Percentiles rank a stretch among this genome's conserved stretches.
Conservation (phyloP, 1,140 invertebrate species). For the Drosophila pseudoananassae region DNA sequence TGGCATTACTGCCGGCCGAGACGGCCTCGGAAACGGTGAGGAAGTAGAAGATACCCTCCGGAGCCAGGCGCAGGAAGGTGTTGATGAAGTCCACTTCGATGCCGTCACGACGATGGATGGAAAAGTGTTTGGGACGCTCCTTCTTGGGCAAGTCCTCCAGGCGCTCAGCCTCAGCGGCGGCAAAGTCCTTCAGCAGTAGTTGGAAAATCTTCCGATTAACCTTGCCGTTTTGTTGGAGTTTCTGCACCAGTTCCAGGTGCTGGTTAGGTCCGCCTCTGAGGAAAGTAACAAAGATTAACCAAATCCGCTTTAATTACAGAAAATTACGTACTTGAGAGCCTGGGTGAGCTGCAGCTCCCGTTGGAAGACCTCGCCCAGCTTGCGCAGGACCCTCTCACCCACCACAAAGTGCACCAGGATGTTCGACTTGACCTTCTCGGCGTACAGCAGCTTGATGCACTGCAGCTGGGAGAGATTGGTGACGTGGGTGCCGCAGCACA, state of each 20-base stretch:
- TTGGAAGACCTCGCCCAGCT: conserved; percentile 86
- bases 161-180: conserved; percentile 87
- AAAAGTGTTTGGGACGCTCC: conserved; percentile 86
- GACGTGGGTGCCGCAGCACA: conserved; percentile 95
- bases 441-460: conserved; percentile 89
- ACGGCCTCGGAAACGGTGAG: conserved; percentile 88
- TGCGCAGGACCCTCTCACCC: conserved; percentile 88
- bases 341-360: conserved; percentile 88
- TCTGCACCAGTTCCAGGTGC: conserved; percentile 89
- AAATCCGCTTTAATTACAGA: neutral
- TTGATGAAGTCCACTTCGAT: conserved; percentile 89
- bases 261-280: conserved; percentile 88
- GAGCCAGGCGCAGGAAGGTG: conserved; percentile 87
- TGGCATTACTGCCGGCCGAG: conserved; percentile 83
- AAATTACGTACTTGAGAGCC: conserved; percentile 84
- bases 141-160: conserved; percentile 84
- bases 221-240: conserved; percentile 89
- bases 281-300: neutral
- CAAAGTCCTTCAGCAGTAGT: conserved; percentile 88
- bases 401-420: conserved; percentile 88
- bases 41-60: conserved; percentile 87
- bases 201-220: conserved; percentile 87
- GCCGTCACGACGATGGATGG: conserved; percentile 89
- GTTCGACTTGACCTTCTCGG: conserved; percentile 90
- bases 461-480: conserved; percentile 91